These are phyloP conservation scores for Neopipo cinnamomea DNA, from an alignment of 2,113 vertebrate genomes.

Conservation along the genomic window DNA sequence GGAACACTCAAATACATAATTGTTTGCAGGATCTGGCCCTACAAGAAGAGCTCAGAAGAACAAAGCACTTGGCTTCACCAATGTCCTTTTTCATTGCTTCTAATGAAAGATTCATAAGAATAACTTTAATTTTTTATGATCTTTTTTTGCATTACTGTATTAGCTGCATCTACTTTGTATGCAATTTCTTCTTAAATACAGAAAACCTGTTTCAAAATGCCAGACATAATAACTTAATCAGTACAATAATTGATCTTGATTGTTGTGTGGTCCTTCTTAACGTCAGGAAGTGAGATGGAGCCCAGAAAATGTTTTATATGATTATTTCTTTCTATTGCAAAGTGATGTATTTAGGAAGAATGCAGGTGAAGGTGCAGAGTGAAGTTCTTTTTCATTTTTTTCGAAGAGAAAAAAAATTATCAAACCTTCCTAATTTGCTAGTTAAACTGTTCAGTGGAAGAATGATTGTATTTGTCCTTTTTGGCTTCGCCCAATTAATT, in stretches of 20 bases:
- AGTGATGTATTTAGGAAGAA: neutral
- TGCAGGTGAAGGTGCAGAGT: neutral
- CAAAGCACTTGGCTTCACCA: conserved; percentile 75
- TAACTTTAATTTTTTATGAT: conserved; percentile 86
- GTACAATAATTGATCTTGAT: conserved; percentile 30
- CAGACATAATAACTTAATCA: conserved; percentile 52
- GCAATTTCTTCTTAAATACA: conserved; percentile 71
- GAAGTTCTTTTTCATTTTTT: neutral
- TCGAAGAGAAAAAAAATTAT: neutral
- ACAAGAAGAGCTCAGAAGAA: conserved; percentile 69
- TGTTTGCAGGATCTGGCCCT: conserved; percentile 59
- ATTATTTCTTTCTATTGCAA: neutral
- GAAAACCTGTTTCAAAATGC: conserved; percentile 67
- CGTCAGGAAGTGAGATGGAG: neutral
- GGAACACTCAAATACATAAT: conserved; percentile 55
- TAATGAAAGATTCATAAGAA: conserved; percentile 87
- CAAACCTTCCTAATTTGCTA: conserved; percentile 29
- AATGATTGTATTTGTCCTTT: conserved; percentile 70
- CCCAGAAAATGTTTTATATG: conserved; percentile 6
- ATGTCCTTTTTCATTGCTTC: conserved; percentile 79
- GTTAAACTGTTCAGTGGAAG: conserved; percentile 60
- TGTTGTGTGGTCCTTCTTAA: neutral
- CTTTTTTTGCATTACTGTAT: conserved; percentile 73
- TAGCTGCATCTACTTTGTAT: conserved; percentile 68
- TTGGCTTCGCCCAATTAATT: conserved; percentile 70